Evolutionary conservation across 1,140 invertebrate species (phyloP).

Genomic region (Sitobion miscanthi): DNA sequence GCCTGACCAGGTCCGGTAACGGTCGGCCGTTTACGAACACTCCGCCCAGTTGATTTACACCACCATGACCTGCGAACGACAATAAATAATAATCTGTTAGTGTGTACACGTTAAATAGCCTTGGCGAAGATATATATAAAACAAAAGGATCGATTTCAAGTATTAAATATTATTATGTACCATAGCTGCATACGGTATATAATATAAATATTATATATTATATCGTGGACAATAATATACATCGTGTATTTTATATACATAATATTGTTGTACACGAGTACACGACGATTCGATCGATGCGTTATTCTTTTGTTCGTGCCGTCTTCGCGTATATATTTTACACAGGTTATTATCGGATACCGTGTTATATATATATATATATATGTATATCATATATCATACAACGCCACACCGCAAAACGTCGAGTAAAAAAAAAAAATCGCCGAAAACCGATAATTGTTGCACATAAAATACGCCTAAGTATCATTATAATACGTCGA

Average conservation of each 20-base stretch:
- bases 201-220: not conserved
- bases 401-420: not conserved
- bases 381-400: too few species aligned
- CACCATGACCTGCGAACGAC: conserved; percentile 80
- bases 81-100: conserved; percentile 40
- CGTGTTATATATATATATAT: not conserved
- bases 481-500: not conserved
- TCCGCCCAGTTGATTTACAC: conserved; percentile 94
- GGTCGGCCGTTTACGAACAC: conserved; percentile 97
- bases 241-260: not conserved
- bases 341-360: not conserved
- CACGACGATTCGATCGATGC: not conserved
- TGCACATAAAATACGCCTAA: not conserved
- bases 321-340: not conserved
- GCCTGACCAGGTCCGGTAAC: conserved; percentile 90
- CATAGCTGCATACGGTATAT: not conserved
- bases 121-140: not conserved
- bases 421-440: not conserved
- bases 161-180: not conserved
- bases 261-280: not conserved
- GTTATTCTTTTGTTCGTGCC: not conserved
- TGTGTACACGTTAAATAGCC: not conserved
- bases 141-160: conserved; percentile 40
- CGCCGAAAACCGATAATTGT: not conserved
- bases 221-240: not conserved